Evolutionary conservation across 2,113 vertebrate species (phyloP).

Genomic region (Pangasianodon gigas): DNA sequence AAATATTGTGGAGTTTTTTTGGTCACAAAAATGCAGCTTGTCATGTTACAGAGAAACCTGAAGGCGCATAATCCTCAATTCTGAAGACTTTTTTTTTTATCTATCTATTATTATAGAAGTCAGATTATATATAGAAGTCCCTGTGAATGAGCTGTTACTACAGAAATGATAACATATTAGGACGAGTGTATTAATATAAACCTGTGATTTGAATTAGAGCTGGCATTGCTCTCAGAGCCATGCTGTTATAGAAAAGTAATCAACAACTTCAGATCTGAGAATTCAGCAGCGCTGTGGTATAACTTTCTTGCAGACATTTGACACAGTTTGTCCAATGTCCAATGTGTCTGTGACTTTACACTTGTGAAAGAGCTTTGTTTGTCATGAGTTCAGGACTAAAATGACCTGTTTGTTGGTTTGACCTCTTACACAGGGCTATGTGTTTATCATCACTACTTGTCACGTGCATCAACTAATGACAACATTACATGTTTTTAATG

Average conservation of each 20-base stretch:
- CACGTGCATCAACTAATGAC: constrained; percentile 16
- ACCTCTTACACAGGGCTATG: constrained; percentile 21
- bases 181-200: not conserved
- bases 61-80: not conserved
- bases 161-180: not conserved
- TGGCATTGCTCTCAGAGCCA: not conserved
- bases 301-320: not conserved
- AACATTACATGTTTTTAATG: constrained; percentile 32
- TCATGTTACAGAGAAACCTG: constrained; percentile 1
- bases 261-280: not conserved
- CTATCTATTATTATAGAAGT: not conserved
- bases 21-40: not conserved
- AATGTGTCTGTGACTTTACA: not conserved
- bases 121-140: not conserved
- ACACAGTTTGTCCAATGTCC: not conserved
- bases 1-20: not conserved
- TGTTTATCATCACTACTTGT: constrained; percentile 43
- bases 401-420: not conserved
- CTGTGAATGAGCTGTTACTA: not conserved
- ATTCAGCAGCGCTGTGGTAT: not conserved
- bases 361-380: constrained; percentile 25
- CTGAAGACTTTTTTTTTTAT: not conserved
- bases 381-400: constrained; percentile 15
- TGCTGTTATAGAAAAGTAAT: not conserved
- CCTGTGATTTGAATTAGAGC: not conserved